Base-by-base conservation (phyloP, 2,797 vertebrate species). In the Neosilurus hyrtlii region DNA sequence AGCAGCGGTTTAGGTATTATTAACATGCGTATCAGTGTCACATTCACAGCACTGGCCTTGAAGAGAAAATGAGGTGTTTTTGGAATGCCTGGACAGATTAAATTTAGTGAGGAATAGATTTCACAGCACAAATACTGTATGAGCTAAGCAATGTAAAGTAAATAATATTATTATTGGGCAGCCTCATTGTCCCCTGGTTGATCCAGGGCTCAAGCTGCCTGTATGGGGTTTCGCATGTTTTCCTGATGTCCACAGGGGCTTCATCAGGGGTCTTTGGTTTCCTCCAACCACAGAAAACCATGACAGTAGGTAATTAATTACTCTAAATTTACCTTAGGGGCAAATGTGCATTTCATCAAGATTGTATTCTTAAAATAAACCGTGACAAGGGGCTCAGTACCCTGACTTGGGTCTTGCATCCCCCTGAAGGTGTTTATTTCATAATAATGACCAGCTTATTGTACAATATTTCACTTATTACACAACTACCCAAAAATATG, bases 1-100 rank as follows among this genome's bases (percentile, higher is more conserved):
- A 62, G 57, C 56, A 72, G 56, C 22, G 56, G 67, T 56, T 72
- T 81, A 61, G 67, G 79, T 59, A 35, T 51, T 62, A 72, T 81
- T 81, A 81, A 81, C 79, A 30, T 62, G 67, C n/a, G 35, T 81
- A 72, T 72, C 79, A 81, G 79, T 81, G 67, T 81, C 67, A 72
- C 79, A 51, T 62, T 62, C 79, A 62, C 67, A 81, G 79, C 67
- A 30, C 35, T 62, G 57, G 67, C 54, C 79, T 72, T 71, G 67
- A 72, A 81, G 68, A 81, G 67, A 79, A 79, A 79, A 79, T 79
- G 62, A 66, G 76, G 76, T 79, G 76, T 79, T 79, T 79, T 79
- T 79, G 62, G 62, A 79, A 79, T 51, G 76, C 62, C 76, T 79
- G 76, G 62, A 79, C 62, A 79, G 76, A 66, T 79, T 79, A 79